phyloP scores from a whole-genome alignment of 2,797 vertebrate species.

The Chelon auratus region DNA sequence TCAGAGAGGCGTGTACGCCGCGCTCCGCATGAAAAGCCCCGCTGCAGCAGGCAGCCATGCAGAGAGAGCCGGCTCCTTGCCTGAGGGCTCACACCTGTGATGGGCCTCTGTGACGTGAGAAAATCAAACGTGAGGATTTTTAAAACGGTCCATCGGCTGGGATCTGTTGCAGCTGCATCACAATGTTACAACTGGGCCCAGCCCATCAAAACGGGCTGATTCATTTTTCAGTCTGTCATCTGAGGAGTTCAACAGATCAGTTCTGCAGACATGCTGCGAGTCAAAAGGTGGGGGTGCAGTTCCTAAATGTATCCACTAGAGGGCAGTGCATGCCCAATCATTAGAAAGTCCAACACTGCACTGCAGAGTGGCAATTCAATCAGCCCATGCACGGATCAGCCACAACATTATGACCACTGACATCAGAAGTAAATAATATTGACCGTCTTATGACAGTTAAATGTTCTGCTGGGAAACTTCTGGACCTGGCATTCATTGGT shows the following conservation, averaged over 20 bases:
- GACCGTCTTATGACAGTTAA: no score
- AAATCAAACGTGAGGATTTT: not conserved
- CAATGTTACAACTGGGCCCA: no score
- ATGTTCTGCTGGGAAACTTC: no score
- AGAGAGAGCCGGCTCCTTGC: conserved; percentile 34
- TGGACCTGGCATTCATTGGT: no score
- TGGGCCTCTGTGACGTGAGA: not conserved
- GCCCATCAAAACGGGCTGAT: not conserved
- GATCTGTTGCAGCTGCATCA: not conserved
- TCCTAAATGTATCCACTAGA: conserved; percentile 59
- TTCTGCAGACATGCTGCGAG: not conserved
- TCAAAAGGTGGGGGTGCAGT: conserved; percentile 13
- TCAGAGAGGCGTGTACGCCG: conserved; percentile 47
- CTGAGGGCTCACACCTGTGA: conserved; percentile 9
- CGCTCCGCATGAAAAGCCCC: conserved; percentile 3
- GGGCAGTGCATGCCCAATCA: conserved; percentile 32
- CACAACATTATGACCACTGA: no score
- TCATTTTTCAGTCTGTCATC: not conserved
- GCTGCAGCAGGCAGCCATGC: not conserved
- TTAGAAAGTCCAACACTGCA: not conserved
- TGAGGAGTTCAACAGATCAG: not conserved
- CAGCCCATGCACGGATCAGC: not conserved
- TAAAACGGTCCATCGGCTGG: not conserved
- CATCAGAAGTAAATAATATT: no score
- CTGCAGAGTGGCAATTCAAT: no score